Evolutionary conservation across 2,113 vertebrate species (phyloP).

Genomic region (Dinomys branickii): DNA sequence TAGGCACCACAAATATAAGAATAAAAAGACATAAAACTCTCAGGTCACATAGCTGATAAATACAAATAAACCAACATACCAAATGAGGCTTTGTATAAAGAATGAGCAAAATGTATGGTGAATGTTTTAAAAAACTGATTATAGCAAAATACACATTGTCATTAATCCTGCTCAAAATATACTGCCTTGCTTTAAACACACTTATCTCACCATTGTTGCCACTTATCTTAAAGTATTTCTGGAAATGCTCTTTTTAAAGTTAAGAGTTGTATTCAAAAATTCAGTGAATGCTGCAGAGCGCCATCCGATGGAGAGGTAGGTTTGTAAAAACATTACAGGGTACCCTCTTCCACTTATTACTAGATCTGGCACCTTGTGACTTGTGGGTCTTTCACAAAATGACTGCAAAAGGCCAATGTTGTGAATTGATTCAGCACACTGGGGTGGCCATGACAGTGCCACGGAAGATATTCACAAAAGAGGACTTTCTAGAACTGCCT

Average conservation of each 20-base stretch:
- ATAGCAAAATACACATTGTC: not conserved
- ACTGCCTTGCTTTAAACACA: not conserved
- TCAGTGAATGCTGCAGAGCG: not conserved
- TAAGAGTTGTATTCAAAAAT: not conserved
- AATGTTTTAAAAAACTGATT: not conserved
- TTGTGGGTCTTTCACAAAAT: not conserved
- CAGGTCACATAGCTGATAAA: not conserved
- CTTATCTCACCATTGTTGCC: not conserved
- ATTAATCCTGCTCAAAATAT: not conserved
- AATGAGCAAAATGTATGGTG: not conserved
- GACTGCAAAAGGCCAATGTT: not conserved
- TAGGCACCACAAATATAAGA: conserved; percentile 48
- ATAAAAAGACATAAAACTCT: conserved; percentile 42
- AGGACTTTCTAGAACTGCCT: not conserved
- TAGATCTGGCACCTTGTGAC: not conserved
- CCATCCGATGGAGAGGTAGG: not conserved
- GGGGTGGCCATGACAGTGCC: not conserved
- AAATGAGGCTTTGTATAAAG: not conserved
- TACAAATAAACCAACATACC: conserved; percentile 2
- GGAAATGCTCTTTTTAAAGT: not conserved
- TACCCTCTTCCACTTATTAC: not conserved
- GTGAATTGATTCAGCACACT: not conserved
- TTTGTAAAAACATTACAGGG: not conserved
- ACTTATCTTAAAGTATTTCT: not conserved
- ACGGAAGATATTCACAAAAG: not conserved